Conservation (phyloP, 2,888 invertebrate genomes). For the Macrophya annulata region DNA sequence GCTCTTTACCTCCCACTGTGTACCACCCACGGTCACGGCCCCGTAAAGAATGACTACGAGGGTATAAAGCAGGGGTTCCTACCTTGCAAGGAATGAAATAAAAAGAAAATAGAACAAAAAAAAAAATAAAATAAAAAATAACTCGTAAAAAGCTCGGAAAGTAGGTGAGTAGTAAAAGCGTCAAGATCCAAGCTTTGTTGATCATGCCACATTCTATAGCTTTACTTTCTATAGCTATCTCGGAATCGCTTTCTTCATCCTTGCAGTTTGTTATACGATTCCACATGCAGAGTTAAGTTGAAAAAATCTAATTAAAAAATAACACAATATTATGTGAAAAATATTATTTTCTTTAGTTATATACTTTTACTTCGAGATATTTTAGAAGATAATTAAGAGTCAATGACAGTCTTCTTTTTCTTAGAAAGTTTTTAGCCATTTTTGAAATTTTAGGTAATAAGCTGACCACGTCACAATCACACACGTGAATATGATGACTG, state of each 20-base stretch:
- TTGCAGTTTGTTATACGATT: not conserved
- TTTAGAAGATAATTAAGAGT: not conserved
- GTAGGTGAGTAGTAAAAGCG: slow-evolving; percentile 68
- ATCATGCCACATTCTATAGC: slow-evolving; percentile 52
- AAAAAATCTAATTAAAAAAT: slow-evolving; percentile 16
- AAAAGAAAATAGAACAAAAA: not conserved
- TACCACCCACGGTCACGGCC: slow-evolving; percentile 34
- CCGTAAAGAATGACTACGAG: slow-evolving; percentile 46
- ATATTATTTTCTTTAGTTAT: not conserved
- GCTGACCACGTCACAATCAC: not conserved
- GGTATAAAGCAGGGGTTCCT: slow-evolving; percentile 7
- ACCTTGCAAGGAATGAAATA: slow-evolving; percentile 14
- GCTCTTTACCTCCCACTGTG: slow-evolving; percentile 18
- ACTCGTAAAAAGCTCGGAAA: slow-evolving; percentile 70
- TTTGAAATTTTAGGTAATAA: not conserved
- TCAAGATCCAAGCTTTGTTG: slow-evolving; percentile 57
- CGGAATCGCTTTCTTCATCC: slow-evolving; percentile 13
- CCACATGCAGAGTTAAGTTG: not conserved
- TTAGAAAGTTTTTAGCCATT: not conserved
- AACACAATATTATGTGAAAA: not conserved
- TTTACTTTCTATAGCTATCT: slow-evolving; percentile 28
- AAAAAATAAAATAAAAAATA: not conserved
- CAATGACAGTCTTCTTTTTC: not conserved
- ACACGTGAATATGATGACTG: not conserved
- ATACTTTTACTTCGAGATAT: no score